These are phyloP conservation scores for Crambe crambe DNA, from an alignment of 37 sponge, comb jelly and placozoan species.

Conservation along the genomic window DNA sequence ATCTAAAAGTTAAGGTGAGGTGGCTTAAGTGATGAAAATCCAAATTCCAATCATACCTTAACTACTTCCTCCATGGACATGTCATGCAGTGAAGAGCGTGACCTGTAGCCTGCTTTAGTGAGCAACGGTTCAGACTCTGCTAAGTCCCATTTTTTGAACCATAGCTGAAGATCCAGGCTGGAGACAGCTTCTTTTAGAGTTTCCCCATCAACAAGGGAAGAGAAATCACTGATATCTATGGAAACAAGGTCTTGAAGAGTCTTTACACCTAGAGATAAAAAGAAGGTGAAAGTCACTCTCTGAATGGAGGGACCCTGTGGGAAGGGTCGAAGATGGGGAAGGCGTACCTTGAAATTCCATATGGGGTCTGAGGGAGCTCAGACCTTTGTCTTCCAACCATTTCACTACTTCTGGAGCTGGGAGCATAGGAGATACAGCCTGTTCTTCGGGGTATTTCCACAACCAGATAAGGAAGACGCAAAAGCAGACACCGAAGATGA, in stretches of 20 bases:
- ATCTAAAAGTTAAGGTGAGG: no score
- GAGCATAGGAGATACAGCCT: background rate
- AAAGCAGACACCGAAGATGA: background rate
- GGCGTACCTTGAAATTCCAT: background rate
- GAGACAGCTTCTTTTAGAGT: background rate
- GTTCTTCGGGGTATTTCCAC: background rate
- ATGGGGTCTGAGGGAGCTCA: background rate
- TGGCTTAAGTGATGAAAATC: background rate
- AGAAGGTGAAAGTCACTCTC: background rate
- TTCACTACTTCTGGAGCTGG: background rate
- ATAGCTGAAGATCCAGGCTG: background rate
- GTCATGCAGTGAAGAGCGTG: background rate
- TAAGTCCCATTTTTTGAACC: slow-evolving; percentile 4
- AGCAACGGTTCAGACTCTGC: background rate
- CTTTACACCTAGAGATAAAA: slow-evolving; percentile 3
- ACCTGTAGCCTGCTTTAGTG: background rate
- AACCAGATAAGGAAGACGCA: background rate
- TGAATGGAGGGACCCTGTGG: background rate
- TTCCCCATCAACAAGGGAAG: background rate
- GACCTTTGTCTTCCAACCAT: background rate
- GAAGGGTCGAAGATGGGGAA: no score
- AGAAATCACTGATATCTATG: background rate
- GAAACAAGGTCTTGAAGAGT: slow-evolving; percentile 1
- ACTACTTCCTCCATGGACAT: background rate
- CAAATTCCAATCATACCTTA: background rate